phyloP scores from a whole-genome alignment of 2,888 invertebrate genomes.

The Archips crataeganus region DNA sequence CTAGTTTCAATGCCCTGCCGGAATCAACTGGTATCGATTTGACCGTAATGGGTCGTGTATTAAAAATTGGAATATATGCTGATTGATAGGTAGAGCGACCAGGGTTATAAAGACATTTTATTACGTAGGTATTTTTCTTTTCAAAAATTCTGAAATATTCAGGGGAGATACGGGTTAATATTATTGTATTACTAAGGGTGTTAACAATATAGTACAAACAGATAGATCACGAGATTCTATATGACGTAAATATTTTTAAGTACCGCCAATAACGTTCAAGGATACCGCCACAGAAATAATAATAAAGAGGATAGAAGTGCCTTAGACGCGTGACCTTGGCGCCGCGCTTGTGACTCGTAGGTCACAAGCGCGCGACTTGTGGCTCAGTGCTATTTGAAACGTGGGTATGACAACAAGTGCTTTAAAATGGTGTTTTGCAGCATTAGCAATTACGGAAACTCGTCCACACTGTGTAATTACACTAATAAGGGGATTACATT shows the following conservation, averaged over 20 bases:
- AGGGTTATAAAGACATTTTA: not conserved
- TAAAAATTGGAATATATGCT: not conserved
- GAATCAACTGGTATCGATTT: slow-evolving; percentile 6
- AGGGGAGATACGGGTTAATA: not conserved
- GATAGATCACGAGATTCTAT: not conserved
- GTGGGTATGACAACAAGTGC: too few species aligned
- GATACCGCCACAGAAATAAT: too few species aligned
- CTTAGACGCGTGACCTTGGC: too few species aligned
- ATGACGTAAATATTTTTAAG: not conserved
- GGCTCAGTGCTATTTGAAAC: too few species aligned
- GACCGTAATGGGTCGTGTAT: not conserved
- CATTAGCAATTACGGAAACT: too few species aligned
- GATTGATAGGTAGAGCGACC: not conserved
- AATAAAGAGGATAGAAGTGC: too few species aligned
- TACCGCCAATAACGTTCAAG: too few species aligned
- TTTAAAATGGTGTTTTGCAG: too few species aligned
- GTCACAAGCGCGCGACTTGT: too few species aligned
- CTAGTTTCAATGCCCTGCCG: not conserved
- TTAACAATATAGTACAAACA: not conserved
- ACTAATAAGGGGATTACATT: too few species aligned
- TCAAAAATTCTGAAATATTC: not conserved
- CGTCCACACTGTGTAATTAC: too few species aligned
- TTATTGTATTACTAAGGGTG: not conserved
- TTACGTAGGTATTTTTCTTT: not conserved
- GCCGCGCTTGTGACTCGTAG: too few species aligned